phyloP scores from a whole-genome alignment of 2,797 vertebrate genomes.

The Pangasius macronema region DNA sequence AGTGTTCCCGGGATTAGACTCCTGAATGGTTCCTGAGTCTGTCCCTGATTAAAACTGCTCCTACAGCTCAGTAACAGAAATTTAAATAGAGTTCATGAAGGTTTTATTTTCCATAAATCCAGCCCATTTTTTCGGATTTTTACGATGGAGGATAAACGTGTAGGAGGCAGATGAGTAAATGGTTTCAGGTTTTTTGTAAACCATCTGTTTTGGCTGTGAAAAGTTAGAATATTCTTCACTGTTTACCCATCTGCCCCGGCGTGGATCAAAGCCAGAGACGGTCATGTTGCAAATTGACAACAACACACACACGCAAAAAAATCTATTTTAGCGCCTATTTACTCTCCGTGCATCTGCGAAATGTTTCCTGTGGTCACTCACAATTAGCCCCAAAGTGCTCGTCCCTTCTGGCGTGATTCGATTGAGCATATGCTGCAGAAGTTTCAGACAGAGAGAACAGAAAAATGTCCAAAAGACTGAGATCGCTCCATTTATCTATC shows the following conservation, averaged over 20 bases:
- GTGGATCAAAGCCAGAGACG: slow-evolving; percentile 30
- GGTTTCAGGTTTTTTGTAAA: not conserved
- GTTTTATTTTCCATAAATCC: not conserved
- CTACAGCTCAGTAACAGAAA: not conserved
- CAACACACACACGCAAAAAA: not conserved
- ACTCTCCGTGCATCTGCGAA: slow-evolving; percentile 31
- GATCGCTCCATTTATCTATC: not conserved
- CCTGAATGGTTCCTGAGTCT: not conserved
- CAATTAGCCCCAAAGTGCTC: slow-evolving; percentile 12
- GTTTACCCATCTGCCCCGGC: slow-evolving; percentile 39
- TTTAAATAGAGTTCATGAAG: no score
- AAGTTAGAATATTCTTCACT: slow-evolving; percentile 31
- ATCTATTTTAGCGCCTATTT: not conserved
- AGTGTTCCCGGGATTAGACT: not conserved
- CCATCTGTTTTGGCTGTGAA: slow-evolving; percentile 36
- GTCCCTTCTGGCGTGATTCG: slow-evolving; percentile 30
- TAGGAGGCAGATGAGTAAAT: slow-evolving; percentile 1
- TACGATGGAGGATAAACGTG: not conserved
- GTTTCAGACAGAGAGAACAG: slow-evolving; percentile 24
- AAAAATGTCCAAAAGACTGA: not conserved
- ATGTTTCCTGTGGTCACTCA: slow-evolving; percentile 22
- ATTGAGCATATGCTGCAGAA: slow-evolving; percentile 28
- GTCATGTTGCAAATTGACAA: slow-evolving; percentile 17
- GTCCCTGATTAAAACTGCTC: not conserved
- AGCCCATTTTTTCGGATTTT: not conserved